Conservation (phyloP, 1,140 invertebrate genomes). For the Holcopasites calliopsidis region DNA sequence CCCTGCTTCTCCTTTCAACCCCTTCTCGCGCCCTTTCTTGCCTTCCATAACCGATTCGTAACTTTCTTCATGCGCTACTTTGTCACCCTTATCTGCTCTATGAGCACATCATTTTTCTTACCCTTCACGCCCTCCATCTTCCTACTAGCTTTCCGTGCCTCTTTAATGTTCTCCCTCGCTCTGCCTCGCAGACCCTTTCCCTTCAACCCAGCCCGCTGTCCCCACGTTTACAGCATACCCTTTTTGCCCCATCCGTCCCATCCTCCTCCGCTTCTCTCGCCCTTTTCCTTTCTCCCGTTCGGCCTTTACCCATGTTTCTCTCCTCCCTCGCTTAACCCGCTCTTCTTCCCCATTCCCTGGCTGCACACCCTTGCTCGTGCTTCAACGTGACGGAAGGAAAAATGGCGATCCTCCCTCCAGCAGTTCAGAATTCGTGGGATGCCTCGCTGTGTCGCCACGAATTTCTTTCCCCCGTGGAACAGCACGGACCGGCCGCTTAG, state of each 20-base stretch:
- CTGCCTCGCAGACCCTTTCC: not conserved
- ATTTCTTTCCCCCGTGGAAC: slow-evolving; percentile 21
- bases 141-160: not conserved
- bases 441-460: slow-evolving; percentile 23
- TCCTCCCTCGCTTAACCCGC: not conserved
- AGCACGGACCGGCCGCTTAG: not conserved
- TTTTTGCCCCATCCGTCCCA: no score
- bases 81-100: no score
- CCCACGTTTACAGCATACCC: not conserved
- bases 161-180: not conserved
- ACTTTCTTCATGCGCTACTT: no score
- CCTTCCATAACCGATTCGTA: not conserved
- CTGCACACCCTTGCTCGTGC: not conserved
- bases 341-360: not conserved
- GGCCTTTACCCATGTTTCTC: not conserved
- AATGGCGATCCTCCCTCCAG: not conserved
- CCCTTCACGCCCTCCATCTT: not conserved
- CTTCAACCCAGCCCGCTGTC: not conserved
- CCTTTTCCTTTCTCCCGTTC: not conserved
- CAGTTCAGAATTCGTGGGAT: slow-evolving; percentile 19
- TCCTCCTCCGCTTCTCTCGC: not conserved
- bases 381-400: slow-evolving; percentile 33
- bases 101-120: not conserved
- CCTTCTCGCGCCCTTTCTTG: not conserved
- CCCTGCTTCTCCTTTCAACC: not conserved